These are phyloP conservation scores for Pachyseris speciosa DNA, from an alignment of 64 coral and sea anemone genomes.

Conservation along the genomic window DNA sequence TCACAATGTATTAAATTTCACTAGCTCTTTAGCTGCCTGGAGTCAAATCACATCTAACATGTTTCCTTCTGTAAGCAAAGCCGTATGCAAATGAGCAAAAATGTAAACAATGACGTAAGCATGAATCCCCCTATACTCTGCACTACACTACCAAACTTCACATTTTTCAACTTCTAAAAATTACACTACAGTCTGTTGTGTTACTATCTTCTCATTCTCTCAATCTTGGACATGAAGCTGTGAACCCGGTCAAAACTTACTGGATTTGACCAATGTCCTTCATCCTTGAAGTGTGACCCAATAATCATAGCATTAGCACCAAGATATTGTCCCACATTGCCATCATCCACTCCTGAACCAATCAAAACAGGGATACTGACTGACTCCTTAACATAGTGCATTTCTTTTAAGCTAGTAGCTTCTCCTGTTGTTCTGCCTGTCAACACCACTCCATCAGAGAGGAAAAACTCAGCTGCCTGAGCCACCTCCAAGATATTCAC, in stretches of 20 bases:
- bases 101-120: no score
- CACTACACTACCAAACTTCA: no score
- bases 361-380: conserved; percentile 87
- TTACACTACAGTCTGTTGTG: not conserved
- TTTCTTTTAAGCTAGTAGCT: conserved; percentile 86
- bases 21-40: no score
- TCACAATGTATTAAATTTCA: no score
- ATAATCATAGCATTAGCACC: conserved; percentile 88
- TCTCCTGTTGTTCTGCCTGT: conserved; percentile 88
- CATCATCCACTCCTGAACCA: conserved; percentile 91
- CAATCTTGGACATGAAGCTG: conserved; percentile 96
- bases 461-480: conserved; percentile 96
- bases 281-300: conserved; percentile 96
- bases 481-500: conserved; percentile 84
- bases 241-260: conserved; percentile 82
- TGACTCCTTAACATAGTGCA: conserved; percentile 82
- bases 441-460: conserved; percentile 88
- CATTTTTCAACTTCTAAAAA: no score
- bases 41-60: no score
- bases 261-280: conserved; percentile 91
- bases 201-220: conserved; percentile 79
- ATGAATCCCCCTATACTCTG: no score
- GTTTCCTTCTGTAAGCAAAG: no score
- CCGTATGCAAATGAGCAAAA: no score
- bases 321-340: conserved; percentile 88